These are phyloP conservation scores for Helogale parvula DNA, from an alignment of 2,113 vertebrate species.

Conservation along the genomic window DNA sequence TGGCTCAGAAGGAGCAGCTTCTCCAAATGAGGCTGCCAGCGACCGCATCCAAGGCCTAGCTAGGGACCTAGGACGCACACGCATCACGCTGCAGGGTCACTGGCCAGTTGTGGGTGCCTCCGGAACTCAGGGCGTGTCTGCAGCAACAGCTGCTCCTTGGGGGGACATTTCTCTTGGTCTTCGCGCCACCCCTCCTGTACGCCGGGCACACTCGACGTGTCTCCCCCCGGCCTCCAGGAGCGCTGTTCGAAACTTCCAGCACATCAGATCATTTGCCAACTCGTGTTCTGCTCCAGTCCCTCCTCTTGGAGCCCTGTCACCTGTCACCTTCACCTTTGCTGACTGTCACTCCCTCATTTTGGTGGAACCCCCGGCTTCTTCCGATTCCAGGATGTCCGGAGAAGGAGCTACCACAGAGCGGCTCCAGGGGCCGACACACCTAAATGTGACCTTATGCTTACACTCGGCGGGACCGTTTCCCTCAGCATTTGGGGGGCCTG, in stretches of 20 bases:
- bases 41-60: neutral
- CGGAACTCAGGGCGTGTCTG: neutral
- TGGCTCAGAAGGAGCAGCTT: neutral
- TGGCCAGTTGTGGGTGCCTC: rapidly evolving
- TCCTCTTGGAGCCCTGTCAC: neutral
- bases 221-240: neutral
- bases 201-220: rapidly evolving
- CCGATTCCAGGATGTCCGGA: neutral
- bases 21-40: neutral
- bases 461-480: rapidly evolving
- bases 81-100: rapidly evolving
- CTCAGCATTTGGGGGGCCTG: neutral
- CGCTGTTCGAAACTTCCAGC: neutral
- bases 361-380: neutral
- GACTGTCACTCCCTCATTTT: neutral
- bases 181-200: too few species aligned
- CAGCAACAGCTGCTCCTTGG: rapidly evolving
- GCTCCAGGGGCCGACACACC: rapidly evolving
- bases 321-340: neutral
- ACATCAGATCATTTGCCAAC: rapidly evolving
- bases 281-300: neutral
- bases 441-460: rapidly evolving
- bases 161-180: rapidly evolving
- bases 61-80: rapidly evolving
- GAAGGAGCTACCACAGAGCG: rapidly evolving